Base-by-base conservation (phyloP, 2,113 vertebrate genomes). In the Vidua chalybeata region DNA sequence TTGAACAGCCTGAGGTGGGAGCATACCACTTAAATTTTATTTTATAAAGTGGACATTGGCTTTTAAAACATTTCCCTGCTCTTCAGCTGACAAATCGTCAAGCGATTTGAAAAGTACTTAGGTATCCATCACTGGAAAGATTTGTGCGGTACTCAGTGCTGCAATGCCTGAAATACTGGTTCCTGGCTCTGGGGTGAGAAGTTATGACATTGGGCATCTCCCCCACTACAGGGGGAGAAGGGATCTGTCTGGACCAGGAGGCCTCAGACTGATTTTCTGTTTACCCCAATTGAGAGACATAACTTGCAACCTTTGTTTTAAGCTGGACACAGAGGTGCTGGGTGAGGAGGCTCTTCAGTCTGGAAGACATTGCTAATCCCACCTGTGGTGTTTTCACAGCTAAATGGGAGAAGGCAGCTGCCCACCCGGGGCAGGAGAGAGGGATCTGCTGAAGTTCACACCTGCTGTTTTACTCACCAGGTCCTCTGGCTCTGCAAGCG, bases 321-420 rank as follows among this genome's bases (percentile, higher is more conserved):
- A 52, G 33, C 22, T 21, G 52, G n/a, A 20, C 0, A 0, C 1
- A 1, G 21, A 7, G 7, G 3, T 66, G 13, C 15, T 54, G 20
- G 2, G 5, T 46, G 31, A 45, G 24, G 16, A 68, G 56, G 13
- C 21, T 33, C 3, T 0, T 4, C 14, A 1, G 21, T 48, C 27
- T 61, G 54, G 43, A 56, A 52, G 58, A 35, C 3, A 3, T 1
- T n/a, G 24, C 13, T 13, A 4, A 24, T 49, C 46, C 28, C 6
- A 0, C 7, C 5, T 4, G 61, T 17, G 15, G 15, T 16, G n/a
- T 24, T 24, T 24, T 22, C 5, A 1, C n/a, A 26, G 56, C 16
- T 35, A 35, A 11, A 59, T 24, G 15, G 43, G 17, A 63, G 49
- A 64, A 45, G 45, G 37, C 35, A 59, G 27, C 23, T 81, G 43